A percentile compares a stretch with the other conserved stretches of the same genome.
Evolutionary conservation across 2,113 vertebrate species (phyloP).

Genomic region (Neomonachus schauinslandi): DNA sequence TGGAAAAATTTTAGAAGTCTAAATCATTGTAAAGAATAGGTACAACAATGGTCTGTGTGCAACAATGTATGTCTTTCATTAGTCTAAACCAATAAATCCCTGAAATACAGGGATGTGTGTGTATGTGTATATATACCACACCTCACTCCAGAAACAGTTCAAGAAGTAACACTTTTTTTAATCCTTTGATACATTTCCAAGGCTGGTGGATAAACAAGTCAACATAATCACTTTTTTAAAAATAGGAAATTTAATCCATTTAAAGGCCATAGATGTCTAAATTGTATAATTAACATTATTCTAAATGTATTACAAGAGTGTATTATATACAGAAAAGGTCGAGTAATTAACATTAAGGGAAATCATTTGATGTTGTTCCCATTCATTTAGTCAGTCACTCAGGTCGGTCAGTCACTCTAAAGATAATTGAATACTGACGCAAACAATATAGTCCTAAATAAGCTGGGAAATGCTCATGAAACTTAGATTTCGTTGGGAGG

Average conservation of each 20-base stretch:
- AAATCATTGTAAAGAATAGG: background rate
- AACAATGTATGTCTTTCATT: background rate
- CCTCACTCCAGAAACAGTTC: background rate
- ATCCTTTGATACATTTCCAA: background rate
- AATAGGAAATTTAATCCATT: background rate
- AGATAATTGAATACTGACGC: background rate
- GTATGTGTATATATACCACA: background rate
- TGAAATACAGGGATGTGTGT: background rate
- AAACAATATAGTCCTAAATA: background rate
- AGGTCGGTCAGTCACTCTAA: background rate
- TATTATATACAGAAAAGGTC: background rate
- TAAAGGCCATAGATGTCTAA: background rate
- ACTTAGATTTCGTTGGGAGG: background rate
- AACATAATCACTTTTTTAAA: background rate
- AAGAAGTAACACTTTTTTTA: background rate
- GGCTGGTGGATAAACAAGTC: background rate
- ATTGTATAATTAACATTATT: background rate
- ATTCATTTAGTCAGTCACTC: background rate
- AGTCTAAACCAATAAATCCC: background rate
- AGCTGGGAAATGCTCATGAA: background rate
- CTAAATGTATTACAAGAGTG: background rate
- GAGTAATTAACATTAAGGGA: background rate
- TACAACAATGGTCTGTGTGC: background rate
- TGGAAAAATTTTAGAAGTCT: background rate
- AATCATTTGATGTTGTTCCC: background rate